Base-by-base conservation (phyloP, 2,888 invertebrate genomes). In the Altica lythri region DNA sequence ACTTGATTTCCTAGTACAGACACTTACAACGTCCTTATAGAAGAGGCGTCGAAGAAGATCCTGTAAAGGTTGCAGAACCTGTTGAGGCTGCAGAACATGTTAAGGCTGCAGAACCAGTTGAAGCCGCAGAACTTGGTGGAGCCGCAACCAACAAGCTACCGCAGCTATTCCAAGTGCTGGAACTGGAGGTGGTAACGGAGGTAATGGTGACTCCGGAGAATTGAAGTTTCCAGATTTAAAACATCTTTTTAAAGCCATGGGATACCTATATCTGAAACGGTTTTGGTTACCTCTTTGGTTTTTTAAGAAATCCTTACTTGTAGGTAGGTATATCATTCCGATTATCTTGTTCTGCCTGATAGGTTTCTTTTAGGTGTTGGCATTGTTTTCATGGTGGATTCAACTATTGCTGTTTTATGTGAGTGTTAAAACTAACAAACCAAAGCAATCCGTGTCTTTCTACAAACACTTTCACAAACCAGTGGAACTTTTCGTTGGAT, bases 341-440 rank as follows among this genome's bases (percentile, higher is more conserved):
- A 72, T 87, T 38, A 81, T 81, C 0, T 76, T 86, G 44, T 74
- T 86, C 29, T 80, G 86, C 42, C 81, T 83, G 1, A 81, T 86
- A 0, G 79, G 83, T 0, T 81, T 87, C 9, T 81, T 86, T 0
- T 69, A 84, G 10, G 80, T 84, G 1, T 78, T 86, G 0, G 78
- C 86, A 35, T 74, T 87, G 57, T 82, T 86, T 50, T 87, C 86
- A 0, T 86, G 82, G 81, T 79, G 83, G 61, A 76, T 86, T 55
- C 83, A 86, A 0, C 78, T 76, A 2, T 67, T 77, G 8, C 69
- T 79, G 32, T 71, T 77, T 5, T 71, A 62, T 49, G 65, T 69
- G 2, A 64, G 68, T n/a, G 53, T 65, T 2, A 70, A 65, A 46
- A 61, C 58, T 34, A 63, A 68, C 27, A 65, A 68, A 35, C 65